Evolutionary conservation across 2,888 invertebrate species (phyloP), one percentile per base, ranked within the genome.

Genomic region (Lamproptera curius): DNA sequence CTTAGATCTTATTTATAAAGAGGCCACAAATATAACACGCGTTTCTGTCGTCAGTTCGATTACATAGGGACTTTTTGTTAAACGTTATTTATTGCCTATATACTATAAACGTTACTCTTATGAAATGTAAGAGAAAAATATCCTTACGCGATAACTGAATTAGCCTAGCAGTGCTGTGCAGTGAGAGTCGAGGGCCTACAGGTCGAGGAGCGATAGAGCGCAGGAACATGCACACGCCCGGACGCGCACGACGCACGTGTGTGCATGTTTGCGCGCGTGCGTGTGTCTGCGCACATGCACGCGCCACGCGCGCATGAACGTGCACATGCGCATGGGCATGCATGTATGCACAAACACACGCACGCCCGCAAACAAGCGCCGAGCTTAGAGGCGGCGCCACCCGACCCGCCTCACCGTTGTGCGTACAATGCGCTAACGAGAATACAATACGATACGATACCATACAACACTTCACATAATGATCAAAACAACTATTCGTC

Each of bases 21-120:
- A 87, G 87, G 87, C 87, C 86, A 87, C 87, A 86, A 86, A 80
- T 87, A 86, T 86, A 85, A 85, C 85, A 86, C 82, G 83, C 83
- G 83, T 86, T 86, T 83, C 84, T 81, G 84, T 85, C 77, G 73
- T 87, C 87, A 87, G 87, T 87, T 87, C 87, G 81, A 86, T 86
- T 84, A 85, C 69, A 85, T 87, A 87, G 85, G 87, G 86, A 86
- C 85, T 86, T 87, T 77, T 84, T 81, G 83, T 84, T 84, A 76
- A 78, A 85, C 66, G 81, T 83, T 82, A 79, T 80, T 80, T 80
- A 86, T 83, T 85, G 84, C 84, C 82, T 86, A 87, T 77, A 74
- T 76, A 74, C 76, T 82, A 82, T 80, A 80, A 81, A 80, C 72
- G 76, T 83, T 84, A 83, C 69, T 73, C 79, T 83, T 84, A 86